Percentiles rank a stretch among this genome's conserved stretches.
Conservation (phyloP, 2,113 vertebrate species). For the Morone chrysops region DNA sequence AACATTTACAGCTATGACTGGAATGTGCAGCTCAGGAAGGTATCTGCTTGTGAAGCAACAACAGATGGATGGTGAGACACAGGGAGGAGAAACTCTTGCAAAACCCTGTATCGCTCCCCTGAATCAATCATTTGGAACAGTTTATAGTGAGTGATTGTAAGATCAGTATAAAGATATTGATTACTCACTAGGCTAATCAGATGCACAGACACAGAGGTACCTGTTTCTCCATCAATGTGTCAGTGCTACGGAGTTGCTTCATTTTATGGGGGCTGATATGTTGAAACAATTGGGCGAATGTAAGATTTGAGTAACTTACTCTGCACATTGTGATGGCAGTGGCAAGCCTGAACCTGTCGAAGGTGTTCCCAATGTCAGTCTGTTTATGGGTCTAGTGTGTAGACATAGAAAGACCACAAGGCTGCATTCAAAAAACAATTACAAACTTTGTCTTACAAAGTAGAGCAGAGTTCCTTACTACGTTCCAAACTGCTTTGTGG, state of each 20-base stretch:
- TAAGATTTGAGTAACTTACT: neutral
- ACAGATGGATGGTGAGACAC: slow-evolving; percentile 36
- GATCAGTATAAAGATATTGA: neutral
- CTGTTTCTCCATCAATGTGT: neutral
- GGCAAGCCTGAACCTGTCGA: slow-evolving; percentile 65
- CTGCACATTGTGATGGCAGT: slow-evolving; percentile 3
- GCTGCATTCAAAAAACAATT: slow-evolving; percentile 1
- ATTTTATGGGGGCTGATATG: neutral
- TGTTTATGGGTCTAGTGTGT: slow-evolving; percentile 1
- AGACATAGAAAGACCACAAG: neutral
- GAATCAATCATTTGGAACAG: slow-evolving; percentile 23
- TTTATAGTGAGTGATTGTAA: slow-evolving; percentile 2
- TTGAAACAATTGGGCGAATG: slow-evolving; percentile 22
- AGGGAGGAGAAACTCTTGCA: slow-evolving; percentile 24
- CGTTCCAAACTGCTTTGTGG: slow-evolving; percentile 69
- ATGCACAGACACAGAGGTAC: neutral
- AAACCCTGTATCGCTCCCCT: neutral
- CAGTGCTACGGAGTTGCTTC: neutral
- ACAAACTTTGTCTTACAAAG: slow-evolving; percentile 46
- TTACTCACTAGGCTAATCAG: neutral
- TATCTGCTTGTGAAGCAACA: slow-evolving; percentile 58
- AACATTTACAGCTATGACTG: slow-evolving; percentile 79
- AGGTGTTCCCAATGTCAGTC: slow-evolving; percentile 26
- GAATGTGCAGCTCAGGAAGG: slow-evolving; percentile 75
- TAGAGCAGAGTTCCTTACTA: slow-evolving; percentile 51